Evolutionary conservation across 1,140 invertebrate genomes (phyloP).

Genomic region (Paraescarpia echinospica): DNA sequence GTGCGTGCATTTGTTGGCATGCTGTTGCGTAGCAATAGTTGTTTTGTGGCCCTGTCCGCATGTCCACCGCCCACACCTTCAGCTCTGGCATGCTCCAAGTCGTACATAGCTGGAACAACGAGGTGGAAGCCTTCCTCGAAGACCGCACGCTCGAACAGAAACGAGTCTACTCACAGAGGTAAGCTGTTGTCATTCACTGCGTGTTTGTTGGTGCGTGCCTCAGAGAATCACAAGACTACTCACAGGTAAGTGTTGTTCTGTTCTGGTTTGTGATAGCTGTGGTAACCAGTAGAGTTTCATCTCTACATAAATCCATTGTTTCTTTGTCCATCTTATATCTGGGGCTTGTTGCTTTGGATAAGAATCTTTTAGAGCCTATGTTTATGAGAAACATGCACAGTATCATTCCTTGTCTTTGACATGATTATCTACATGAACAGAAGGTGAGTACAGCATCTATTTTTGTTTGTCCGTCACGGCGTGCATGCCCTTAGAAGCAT

Average conservation of each 20-base stretch:
- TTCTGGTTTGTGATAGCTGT: not conserved
- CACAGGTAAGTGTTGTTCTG: not conserved
- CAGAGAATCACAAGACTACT: not conserved
- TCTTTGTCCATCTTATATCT: not conserved
- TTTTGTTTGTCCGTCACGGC: not conserved
- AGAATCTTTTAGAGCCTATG: not conserved
- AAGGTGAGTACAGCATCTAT: not conserved
- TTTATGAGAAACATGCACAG: not conserved
- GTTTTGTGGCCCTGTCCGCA: not conserved
- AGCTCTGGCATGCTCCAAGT: slow-evolving; percentile 75
- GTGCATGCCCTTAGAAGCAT: not conserved
- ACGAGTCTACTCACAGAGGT: slow-evolving; percentile 76
- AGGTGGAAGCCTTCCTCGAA: slow-evolving; percentile 77
- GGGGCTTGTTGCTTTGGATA: not conserved
- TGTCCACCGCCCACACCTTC: not conserved
- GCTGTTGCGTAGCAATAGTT: not conserved
- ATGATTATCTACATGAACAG: not conserved
- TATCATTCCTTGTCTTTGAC: not conserved
- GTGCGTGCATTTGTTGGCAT: not conserved
- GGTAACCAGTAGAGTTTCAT: not conserved
- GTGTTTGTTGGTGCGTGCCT: not conserved
- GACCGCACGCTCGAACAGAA: slow-evolving; percentile 82
- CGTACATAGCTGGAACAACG: slow-evolving; percentile 75
- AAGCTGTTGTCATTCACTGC: slow-evolving; percentile 22
- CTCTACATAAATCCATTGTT: too few species aligned